Evolutionary conservation across 2,113 vertebrate species (phyloP).

Genomic region (Labrus mixtus): DNA sequence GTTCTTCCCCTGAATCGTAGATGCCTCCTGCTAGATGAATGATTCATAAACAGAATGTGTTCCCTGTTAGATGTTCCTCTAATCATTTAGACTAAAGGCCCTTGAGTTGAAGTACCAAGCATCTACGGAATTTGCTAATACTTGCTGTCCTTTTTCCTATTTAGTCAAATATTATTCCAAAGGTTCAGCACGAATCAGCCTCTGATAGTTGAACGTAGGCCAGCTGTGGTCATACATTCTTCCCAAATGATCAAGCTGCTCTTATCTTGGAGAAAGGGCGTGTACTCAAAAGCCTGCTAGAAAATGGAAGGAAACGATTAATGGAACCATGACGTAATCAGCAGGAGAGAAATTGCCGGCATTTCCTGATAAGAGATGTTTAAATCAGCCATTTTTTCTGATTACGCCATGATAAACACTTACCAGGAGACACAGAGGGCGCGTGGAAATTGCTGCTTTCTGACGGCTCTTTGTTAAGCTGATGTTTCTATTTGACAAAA

Average conservation of each 20-base stretch:
- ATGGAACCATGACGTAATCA: conserved; percentile 74
- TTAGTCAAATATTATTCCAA: conserved; percentile 70
- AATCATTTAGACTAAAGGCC: conserved; percentile 25
- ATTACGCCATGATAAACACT: conserved; percentile 61
- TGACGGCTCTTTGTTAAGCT: conserved; percentile 26
- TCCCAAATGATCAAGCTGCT: conserved; percentile 69
- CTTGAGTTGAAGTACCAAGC: background rate
- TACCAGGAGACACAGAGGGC: conserved; percentile 43
- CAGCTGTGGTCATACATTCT: conserved; percentile 73
- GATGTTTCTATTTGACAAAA: conserved; percentile 1
- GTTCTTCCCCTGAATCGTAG: background rate
- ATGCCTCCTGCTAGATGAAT: background rate
- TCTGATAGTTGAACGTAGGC: conserved; percentile 63
- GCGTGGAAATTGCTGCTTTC: conserved; percentile 23
- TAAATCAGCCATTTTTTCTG: conserved; percentile 56
- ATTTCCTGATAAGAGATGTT: conserved; percentile 70
- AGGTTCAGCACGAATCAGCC: conserved; percentile 46
- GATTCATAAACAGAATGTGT: conserved; percentile 5
- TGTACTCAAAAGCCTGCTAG: conserved; percentile 41
- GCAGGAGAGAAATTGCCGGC: conserved; percentile 59
- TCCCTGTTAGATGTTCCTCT: conserved; percentile 6
- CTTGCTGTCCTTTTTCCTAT: conserved; percentile 23
- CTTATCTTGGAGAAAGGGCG: conserved; percentile 72
- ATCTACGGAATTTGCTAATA: conserved; percentile 41
- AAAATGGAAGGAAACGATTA: conserved; percentile 80